phyloP scores from a whole-genome alignment of 2,113 vertebrate genomes.

The Amphiprion ocellaris region DNA sequence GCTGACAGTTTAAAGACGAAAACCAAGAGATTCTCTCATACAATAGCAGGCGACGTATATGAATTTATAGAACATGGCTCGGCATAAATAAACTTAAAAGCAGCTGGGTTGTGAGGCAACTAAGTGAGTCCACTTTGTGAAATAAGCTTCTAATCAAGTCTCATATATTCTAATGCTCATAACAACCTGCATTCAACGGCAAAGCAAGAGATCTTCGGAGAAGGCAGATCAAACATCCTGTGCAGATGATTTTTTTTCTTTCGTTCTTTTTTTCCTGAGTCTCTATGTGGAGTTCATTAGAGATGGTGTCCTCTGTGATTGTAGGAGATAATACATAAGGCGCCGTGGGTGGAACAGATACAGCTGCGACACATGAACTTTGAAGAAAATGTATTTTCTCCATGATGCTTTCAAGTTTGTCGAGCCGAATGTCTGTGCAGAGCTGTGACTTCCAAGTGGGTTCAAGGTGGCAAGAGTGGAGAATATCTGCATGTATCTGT shows the following conservation, averaged over 20 bases:
- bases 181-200: constrained; percentile 80
- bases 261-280: not conserved
- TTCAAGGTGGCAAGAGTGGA: constrained; percentile 68
- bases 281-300: constrained; percentile 48
- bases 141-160: constrained; percentile 84
- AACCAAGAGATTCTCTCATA: constrained; percentile 84
- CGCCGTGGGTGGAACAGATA: constrained; percentile 38
- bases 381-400: constrained; percentile 50
- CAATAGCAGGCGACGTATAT: constrained; percentile 85
- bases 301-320: constrained; percentile 52
- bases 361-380: constrained; percentile 45
- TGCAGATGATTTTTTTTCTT: constrained; percentile 4
- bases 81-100: constrained; percentile 84
- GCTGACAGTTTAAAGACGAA: constrained; percentile 69
- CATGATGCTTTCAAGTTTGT: constrained; percentile 7
- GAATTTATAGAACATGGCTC: constrained; percentile 86
- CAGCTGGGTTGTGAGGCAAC: constrained; percentile 63
- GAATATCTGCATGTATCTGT: constrained; percentile 44
- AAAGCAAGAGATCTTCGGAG: constrained; percentile 39
- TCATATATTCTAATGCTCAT: constrained; percentile 74
- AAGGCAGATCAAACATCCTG: constrained; percentile 49
- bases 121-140: constrained; percentile 83
- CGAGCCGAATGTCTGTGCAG: constrained; percentile 11
- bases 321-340: constrained; percentile 47
- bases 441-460: constrained; percentile 54